Base-by-base conservation (phyloP, 2,797 vertebrate species). In the Urophycis tenuis region DNA sequence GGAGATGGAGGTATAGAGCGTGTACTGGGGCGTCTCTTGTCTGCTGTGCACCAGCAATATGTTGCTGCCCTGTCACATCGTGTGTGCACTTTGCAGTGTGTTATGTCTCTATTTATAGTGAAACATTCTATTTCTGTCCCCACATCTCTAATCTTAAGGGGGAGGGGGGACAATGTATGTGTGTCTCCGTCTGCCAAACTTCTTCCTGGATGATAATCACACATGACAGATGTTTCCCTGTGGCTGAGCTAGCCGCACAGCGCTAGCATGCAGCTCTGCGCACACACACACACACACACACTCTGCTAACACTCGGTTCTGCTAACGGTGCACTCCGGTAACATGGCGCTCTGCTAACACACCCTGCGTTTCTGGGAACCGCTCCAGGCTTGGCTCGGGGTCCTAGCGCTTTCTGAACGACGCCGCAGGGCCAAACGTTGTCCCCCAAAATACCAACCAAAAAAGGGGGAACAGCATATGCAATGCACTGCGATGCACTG, bases 121-220 rank as follows among this genome's bases (percentile, higher is more conserved):
- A 71, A 69, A 67, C n/a, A 73, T 81, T 81, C 78, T 86, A 81
- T 87, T 87, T 78, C 53, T 77, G 79, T 87, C 77, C 36, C 69
- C 73, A 39, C 70, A 33, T 71, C 67, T 75, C 73, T 70, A 25
- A 75, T 74, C 69, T 64, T 4, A 80, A 14, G 19, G 7, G 15
- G 41, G 71, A 81, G 41, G 73, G 30, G 22, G 53, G 78, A 67
- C 77, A n/a, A n/a, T n/a, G n/a, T n/a, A n/a, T n/a, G 29, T 41
- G 71, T 71, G 25, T 77, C 53, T 80, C 71, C 74, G 74, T 83
- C 81, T 72, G 81, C 80, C 80, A 17, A 15, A 17, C 19, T 6
- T 41, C 72, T 19, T 71, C 14, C n/a, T 19, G 34, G 70, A 78
- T 5, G 1, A 53, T 81, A 72, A 81, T 83, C 74, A 73, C 33